These are phyloP conservation scores for Coptotermes formosanus DNA, from an alignment of 1,140 invertebrate genomes.

Conservation along the genomic window DNA sequence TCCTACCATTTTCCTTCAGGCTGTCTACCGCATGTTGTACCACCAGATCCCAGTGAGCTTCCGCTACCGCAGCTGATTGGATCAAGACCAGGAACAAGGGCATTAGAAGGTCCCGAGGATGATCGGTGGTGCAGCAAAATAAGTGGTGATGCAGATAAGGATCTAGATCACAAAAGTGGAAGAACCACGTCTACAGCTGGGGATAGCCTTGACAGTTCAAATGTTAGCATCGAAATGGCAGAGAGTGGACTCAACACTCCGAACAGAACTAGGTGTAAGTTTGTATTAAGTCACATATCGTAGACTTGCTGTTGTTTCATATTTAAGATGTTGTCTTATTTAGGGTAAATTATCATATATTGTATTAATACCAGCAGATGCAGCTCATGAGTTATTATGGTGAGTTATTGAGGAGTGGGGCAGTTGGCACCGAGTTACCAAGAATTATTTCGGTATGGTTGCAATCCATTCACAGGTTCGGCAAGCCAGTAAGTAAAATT, in stretches of 20 bases:
- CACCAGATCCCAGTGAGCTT: constrained; percentile 30
- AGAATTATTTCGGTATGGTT: too few relatives aligned
- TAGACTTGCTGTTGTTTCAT: too few relatives aligned
- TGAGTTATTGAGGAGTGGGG: too few relatives aligned
- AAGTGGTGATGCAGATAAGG: background rate
- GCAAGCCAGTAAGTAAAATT: too few relatives aligned
- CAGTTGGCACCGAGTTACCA: too few relatives aligned
- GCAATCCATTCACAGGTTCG: too few relatives aligned
- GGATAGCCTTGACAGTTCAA: background rate
- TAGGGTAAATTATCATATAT: too few relatives aligned
- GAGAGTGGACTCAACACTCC: constrained; percentile 13
- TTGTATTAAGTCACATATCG: too few relatives aligned
- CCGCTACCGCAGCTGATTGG: constrained; percentile 18
- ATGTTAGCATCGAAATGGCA: background rate
- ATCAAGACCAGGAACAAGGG: background rate
- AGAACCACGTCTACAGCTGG: background rate
- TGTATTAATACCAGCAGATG: too few relatives aligned
- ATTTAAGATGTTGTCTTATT: too few relatives aligned
- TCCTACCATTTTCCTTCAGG: background rate
- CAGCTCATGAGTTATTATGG: too few relatives aligned
- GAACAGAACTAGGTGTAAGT: constrained; percentile 22
- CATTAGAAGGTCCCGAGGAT: background rate
- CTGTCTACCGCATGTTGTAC: constrained; percentile 11
- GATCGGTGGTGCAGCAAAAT: background rate
- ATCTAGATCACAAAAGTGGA: background rate